Evolutionary conservation across 2,888 invertebrate genomes (phyloP).

Genomic region (Megastigmus dorsalis): DNA sequence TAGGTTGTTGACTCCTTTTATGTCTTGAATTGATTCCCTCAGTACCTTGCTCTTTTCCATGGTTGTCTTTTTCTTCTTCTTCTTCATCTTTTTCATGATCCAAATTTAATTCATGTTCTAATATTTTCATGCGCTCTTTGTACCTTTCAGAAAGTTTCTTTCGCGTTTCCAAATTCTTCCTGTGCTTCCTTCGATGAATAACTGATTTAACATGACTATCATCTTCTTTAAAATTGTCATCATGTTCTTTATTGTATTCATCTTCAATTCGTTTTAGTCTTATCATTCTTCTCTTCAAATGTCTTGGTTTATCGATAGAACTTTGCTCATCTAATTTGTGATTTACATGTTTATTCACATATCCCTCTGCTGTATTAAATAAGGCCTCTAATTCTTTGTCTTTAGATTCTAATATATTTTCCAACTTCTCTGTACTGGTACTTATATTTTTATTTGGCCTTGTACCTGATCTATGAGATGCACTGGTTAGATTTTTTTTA

Average conservation of each 20-base stretch:
- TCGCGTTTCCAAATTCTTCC: conserved; percentile 34
- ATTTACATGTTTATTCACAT: conserved; percentile 57
- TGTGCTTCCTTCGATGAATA: conserved; percentile 28
- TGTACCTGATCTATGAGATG: conserved; percentile 9
- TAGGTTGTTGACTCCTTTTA: conserved; percentile 55
- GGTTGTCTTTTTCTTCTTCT: conserved; percentile 56
- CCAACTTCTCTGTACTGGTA: not conserved
- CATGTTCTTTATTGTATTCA: conserved; percentile 57
- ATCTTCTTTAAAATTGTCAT: conserved; percentile 37
- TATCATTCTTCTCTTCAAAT: conserved; percentile 58
- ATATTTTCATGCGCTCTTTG: conserved; percentile 52
- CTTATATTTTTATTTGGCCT: not conserved
- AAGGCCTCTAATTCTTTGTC: conserved; percentile 37
- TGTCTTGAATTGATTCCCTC: conserved; percentile 25
- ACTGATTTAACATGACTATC: conserved; percentile 18
- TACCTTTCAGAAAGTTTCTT: conserved; percentile 45
- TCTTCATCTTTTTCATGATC: conserved; percentile 54
- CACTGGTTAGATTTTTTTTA: conserved; percentile 11
- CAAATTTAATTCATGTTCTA: conserved; percentile 55
- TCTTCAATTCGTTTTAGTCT: conserved; percentile 54
- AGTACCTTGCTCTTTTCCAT: conserved; percentile 48
- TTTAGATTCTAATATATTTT: conserved; percentile 15
- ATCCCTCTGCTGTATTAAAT: conserved; percentile 52
- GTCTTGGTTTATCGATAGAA: conserved; percentile 58
- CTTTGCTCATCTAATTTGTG: conserved; percentile 50